phyloP scores from a whole-genome alignment of 2,888 invertebrate genomes.

The Anorthoa munda region DNA sequence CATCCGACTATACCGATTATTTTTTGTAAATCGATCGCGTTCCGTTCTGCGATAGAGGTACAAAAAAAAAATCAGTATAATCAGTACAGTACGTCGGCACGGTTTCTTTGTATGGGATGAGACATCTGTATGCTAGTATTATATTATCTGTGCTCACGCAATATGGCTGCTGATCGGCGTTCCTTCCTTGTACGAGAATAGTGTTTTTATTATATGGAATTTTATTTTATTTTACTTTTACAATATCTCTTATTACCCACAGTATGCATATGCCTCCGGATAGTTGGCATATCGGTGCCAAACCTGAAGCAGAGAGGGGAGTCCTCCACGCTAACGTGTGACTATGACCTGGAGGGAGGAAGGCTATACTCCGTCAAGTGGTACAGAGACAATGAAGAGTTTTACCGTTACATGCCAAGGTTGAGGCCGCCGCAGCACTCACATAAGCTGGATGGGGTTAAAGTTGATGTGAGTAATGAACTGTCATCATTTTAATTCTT shows the following conservation, averaged over 20 bases:
- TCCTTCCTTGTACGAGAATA: background rate
- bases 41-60: too few relatives aligned
- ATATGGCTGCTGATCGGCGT: background rate
- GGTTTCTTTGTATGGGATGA: too few relatives aligned
- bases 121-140: too few relatives aligned
- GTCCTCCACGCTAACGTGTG: constrained; percentile 90
- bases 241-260: constrained; percentile 40
- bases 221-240: background rate
- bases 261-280: constrained; percentile 84
- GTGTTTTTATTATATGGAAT: background rate
- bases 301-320: constrained; percentile 91
- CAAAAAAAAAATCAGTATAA: too few relatives aligned
- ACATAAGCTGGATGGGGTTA: constrained; percentile 91
- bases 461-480: constrained; percentile 91
- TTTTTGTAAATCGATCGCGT: too few relatives aligned
- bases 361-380: constrained; percentile 93
- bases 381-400: constrained; percentile 93
- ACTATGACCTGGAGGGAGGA: constrained; percentile 92
- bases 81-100: too few relatives aligned
- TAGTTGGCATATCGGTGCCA: constrained; percentile 90
- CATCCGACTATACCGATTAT: too few relatives aligned
- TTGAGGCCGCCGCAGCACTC: constrained; percentile 92
- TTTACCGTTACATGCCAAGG: constrained; percentile 92
- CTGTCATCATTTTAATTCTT: too few relatives aligned
- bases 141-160: too few relatives aligned